Evolutionary conservation across 2,888 invertebrate genomes (phyloP).

Genomic region (Eilema caniola): DNA sequence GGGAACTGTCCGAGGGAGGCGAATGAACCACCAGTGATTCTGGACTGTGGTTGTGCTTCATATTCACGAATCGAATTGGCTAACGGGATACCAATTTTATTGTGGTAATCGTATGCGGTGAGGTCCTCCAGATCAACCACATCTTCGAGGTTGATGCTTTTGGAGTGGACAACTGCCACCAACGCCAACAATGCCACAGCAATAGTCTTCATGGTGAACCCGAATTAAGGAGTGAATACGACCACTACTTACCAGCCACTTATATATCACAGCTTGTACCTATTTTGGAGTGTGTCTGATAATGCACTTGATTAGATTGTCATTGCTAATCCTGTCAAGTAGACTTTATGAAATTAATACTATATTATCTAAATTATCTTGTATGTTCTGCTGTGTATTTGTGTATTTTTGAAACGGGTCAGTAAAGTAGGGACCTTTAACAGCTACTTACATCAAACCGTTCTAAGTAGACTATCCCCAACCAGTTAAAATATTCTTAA

Average conservation of each 20-base stretch:
- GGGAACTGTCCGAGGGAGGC: slow-evolving; percentile 46
- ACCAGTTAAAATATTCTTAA: too few relatives aligned
- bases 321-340: background rate
- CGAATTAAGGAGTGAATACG: background rate
- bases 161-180: slow-evolving; percentile 36
- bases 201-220: slow-evolving; percentile 11
- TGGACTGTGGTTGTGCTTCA: slow-evolving; percentile 28
- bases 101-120: slow-evolving; percentile 48
- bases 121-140: slow-evolving; percentile 33
- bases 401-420: too few relatives aligned
- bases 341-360: slow-evolving; percentile 29
- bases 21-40: slow-evolving; percentile 49
- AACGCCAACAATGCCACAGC: slow-evolving; percentile 37
- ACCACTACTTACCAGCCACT: background rate
- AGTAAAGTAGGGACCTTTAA: too few relatives aligned
- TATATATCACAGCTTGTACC: background rate
- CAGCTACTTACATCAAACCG: too few relatives aligned
- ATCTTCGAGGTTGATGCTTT: slow-evolving; percentile 29
- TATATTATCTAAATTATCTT: too few relatives aligned
- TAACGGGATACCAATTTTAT: slow-evolving; percentile 42
- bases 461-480: too few relatives aligned
- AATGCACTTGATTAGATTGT: background rate
- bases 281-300: background rate
- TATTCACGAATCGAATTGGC: slow-evolving; percentile 39
- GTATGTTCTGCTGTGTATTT: too few relatives aligned